A percentile compares a stretch with the other conserved stretches of the same genome.
Evolutionary conservation across 2,888 invertebrate species (phyloP).

Genomic region (Ephialtes manifestator): DNA sequence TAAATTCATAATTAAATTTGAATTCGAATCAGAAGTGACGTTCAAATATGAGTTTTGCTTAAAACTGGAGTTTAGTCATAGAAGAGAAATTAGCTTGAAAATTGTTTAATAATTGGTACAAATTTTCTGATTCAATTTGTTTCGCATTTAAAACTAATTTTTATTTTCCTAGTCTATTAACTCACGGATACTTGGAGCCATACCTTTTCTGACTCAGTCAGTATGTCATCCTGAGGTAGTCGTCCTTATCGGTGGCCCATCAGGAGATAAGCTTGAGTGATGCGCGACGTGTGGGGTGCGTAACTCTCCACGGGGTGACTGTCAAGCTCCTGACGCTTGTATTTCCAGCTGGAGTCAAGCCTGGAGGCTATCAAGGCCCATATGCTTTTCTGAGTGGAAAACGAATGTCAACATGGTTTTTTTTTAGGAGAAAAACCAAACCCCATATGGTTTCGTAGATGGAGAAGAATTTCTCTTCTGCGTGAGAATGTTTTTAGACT

Average conservation of each 20-base stretch:
- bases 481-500: too few species aligned
- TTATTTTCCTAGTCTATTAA: neutral
- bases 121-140: neutral
- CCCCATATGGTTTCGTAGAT: too few species aligned
- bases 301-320: conserved; percentile 3
- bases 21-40: too few species aligned
- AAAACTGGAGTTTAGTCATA: too few species aligned
- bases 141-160: neutral
- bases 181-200: neutral
- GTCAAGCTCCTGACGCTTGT: conserved; percentile 3
- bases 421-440: neutral
- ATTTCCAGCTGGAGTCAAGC: neutral
- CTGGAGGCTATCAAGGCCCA: too few species aligned
- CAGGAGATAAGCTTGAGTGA: neutral
- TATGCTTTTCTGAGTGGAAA: neutral
- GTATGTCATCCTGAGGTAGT: neutral
- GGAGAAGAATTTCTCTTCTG: too few species aligned
- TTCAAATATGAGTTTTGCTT: too few species aligned
- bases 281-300: neutral
- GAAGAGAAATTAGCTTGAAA: too few species aligned
- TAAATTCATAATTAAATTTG: too few species aligned
- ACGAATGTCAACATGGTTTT: neutral
- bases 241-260: conserved; percentile 1
- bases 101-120: too few species aligned
- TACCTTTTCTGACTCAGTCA: conserved; percentile 1